phyloP scores from a whole-genome alignment of 2,888 invertebrate genomes.

The Gymnoscelis rufifasciata region DNA sequence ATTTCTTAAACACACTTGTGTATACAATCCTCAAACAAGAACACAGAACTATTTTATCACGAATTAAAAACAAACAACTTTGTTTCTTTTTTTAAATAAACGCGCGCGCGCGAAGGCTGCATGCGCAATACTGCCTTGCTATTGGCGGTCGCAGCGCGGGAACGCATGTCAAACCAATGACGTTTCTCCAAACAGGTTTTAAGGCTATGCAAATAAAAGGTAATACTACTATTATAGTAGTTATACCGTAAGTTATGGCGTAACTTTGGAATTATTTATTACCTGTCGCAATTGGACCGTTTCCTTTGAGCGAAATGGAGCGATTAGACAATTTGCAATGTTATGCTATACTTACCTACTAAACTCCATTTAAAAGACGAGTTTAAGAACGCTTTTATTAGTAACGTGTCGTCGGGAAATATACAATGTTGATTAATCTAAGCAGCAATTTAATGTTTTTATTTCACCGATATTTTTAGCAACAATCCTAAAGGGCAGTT shows the following conservation, averaged over 20 bases:
- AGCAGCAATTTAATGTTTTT: too few species aligned
- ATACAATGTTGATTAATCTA: too few species aligned
- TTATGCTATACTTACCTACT: background rate
- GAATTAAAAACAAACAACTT: constrained; percentile 18
- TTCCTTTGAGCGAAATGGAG: constrained; percentile 41
- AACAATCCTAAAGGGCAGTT: too few species aligned
- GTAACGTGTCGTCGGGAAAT: constrained; percentile 6
- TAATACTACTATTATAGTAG: constrained; percentile 19
- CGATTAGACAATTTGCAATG: constrained; percentile 28
- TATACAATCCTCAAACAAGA: constrained; percentile 16
- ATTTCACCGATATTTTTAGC: too few species aligned
- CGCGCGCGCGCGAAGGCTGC: constrained; percentile 48
- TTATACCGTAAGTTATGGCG: constrained; percentile 29
- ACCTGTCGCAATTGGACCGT: constrained; percentile 34
- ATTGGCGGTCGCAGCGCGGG: constrained; percentile 61
- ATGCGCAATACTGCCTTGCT: constrained; percentile 53
- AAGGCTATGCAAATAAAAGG: constrained; percentile 23
- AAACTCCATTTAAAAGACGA: background rate
- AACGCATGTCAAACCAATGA: constrained; percentile 49
- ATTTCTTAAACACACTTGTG: constrained; percentile 5
- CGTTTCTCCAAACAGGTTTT: constrained; percentile 43
- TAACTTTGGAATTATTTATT: constrained; percentile 30
- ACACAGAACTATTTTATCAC: constrained; percentile 23
- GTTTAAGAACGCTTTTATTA: background rate
- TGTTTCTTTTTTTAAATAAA: constrained; percentile 30